These are phyloP conservation scores for Pocillopora meandrina DNA, from an alignment of 92 coral and sea anemone genomes.

Conservation along the genomic window DNA sequence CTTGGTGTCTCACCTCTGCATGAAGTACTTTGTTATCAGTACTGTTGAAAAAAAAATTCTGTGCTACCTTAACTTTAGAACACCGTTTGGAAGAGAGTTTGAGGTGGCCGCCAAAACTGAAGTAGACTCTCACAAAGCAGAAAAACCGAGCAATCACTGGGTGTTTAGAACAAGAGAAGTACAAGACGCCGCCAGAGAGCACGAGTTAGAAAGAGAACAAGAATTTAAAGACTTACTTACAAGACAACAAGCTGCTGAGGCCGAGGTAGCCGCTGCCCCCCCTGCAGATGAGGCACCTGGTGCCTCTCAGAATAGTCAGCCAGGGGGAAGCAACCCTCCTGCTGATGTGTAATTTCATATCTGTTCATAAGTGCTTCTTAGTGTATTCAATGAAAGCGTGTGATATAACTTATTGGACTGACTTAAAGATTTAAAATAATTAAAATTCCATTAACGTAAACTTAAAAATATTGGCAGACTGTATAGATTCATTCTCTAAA, in stretches of 20 bases:
- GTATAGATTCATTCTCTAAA: too few species aligned
- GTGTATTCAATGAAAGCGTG: too few species aligned
- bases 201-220: conserved; percentile 72
- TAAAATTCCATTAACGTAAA: too few species aligned
- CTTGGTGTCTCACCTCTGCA: too few species aligned
- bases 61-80: conserved; percentile 42
- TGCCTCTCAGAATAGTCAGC: conserved; percentile 19
- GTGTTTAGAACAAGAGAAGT: conserved; percentile 71
- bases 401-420: too few species aligned
- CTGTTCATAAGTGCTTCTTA: too few species aligned
- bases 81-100: conserved; percentile 96
- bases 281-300: conserved; percentile 9
- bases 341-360: neutral
- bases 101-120: conserved; percentile 89
- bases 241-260: conserved; percentile 30
- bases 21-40: too few species aligned
- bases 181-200: conserved; percentile 77
- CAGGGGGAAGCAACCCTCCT: conserved; percentile 5
- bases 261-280: conserved; percentile 19
- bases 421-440: too few species aligned
- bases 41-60: too few species aligned
- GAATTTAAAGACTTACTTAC: conserved; percentile 59
- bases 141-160: conserved; percentile 93
- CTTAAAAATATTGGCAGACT: too few species aligned
- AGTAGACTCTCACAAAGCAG: conserved; percentile 95